These are phyloP conservation scores for Drosophila mimetica DNA, from an alignment of 2,888 invertebrate genomes.

Conservation along the genomic window DNA sequence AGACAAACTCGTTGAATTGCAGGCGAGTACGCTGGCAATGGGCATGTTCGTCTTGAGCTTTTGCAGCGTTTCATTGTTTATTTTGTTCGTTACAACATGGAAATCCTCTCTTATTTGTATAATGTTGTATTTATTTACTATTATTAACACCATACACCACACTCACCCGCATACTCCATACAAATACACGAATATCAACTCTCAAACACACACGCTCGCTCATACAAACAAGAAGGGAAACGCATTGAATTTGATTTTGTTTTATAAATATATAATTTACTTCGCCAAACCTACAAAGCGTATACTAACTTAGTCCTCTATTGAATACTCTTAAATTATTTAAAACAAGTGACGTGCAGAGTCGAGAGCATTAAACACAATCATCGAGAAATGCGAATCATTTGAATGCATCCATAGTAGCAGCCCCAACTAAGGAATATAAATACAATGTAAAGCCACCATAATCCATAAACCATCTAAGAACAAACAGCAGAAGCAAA, in stretches of 20 bases:
- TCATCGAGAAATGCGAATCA: conserved; percentile 49
- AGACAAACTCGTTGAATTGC: neutral
- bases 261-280: conserved; percentile 62
- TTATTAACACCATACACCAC: conserved; percentile 49
- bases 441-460: conserved; percentile 43
- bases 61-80: conserved; percentile 48
- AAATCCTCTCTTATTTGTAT: conserved; percentile 68
- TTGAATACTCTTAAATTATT: conserved; percentile 82
- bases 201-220: conserved; percentile 20
- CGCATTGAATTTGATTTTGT: conserved; percentile 43
- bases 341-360: conserved; percentile 46
- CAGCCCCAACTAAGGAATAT: conserved; percentile 40
- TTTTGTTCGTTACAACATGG: conserved; percentile 50
- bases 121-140: conserved; percentile 74
- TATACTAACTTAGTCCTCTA: conserved; percentile 79
- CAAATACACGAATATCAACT: conserved; percentile 25
- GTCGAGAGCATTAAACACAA: conserved; percentile 49
- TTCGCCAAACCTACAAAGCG: conserved; percentile 73
- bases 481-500: conserved; percentile 20
- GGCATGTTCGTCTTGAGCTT: conserved; percentile 13
- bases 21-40: neutral
- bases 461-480: conserved; percentile 44
- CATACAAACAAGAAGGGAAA: conserved; percentile 38
- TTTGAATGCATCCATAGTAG: conserved; percentile 44
- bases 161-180: conserved; percentile 26